Evolutionary conservation across 2,888 invertebrate species (phyloP).

Genomic region (Deilephila porcellus): DNA sequence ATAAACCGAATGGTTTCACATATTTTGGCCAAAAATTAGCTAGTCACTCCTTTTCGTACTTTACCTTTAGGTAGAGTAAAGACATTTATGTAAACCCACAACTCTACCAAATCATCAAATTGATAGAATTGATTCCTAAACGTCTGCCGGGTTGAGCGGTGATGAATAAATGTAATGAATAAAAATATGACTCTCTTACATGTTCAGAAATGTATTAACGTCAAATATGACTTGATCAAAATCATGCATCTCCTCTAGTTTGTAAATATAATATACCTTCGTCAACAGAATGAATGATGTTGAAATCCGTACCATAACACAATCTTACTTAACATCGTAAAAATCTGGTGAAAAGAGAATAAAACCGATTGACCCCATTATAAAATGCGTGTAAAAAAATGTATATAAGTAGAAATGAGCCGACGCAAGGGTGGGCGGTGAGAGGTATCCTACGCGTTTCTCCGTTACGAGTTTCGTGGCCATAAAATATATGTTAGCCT

Average conservation of each 20-base stretch:
- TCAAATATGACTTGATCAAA: too few species aligned
- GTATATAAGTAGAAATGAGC: constrained; percentile 12
- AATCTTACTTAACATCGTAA: not conserved
- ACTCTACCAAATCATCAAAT: too few species aligned
- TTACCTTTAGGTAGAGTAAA: too few species aligned
- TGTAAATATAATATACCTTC: not conserved
- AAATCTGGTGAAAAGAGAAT: constrained; percentile 1
- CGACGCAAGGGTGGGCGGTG: constrained; percentile 44
- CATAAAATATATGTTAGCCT: constrained; percentile 40
- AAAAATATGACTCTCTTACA: too few species aligned
- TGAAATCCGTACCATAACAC: not conserved
- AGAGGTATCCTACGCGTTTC: constrained; percentile 54
- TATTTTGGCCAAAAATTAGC: not conserved
- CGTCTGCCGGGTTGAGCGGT: too few species aligned
- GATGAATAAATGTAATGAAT: too few species aligned
- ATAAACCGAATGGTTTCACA: not conserved
- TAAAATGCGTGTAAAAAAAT: not conserved
- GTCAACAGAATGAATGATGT: not conserved
- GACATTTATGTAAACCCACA: too few species aligned
- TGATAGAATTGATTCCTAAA: too few species aligned
- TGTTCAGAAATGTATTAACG: too few species aligned
- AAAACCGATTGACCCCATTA: constrained; percentile 17
- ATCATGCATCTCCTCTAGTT: too few species aligned
- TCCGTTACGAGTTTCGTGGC: constrained; percentile 41
- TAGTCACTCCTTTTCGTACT: not conserved